Evolutionary conservation across 2,113 vertebrate species (phyloP).

Genomic region (Felis catus): F.catus_Fca126_mat1.0 CM031414.1:13589501-13590000

Average conservation of each 20-base stretch:
- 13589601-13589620: slow-evolving; percentile 98
- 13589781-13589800: background rate
- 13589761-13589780: background rate
- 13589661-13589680: slow-evolving; percentile 95
- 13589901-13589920: background rate
- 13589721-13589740: background rate
- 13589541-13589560: slow-evolving; percentile 98
- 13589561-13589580: slow-evolving; percentile 99
- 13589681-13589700: accelerated
- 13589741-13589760: accelerated
- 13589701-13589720: accelerated
- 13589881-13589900: accelerated
- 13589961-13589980: background rate
- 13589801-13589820: accelerated
- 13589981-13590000: background rate
- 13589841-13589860: accelerated
- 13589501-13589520: background rate
- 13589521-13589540: slow-evolving; percentile 93
- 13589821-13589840: background rate
- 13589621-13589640: slow-evolving; percentile 97
- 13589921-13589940: background rate
- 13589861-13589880: background rate
- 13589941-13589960: background rate
- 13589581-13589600: slow-evolving; percentile 97
- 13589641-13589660: slow-evolving; percentile 98